These are phyloP conservation scores for Meandrusa payeni DNA, from an alignment of 2,888 invertebrate genomes.

Conservation along the genomic window DNA sequence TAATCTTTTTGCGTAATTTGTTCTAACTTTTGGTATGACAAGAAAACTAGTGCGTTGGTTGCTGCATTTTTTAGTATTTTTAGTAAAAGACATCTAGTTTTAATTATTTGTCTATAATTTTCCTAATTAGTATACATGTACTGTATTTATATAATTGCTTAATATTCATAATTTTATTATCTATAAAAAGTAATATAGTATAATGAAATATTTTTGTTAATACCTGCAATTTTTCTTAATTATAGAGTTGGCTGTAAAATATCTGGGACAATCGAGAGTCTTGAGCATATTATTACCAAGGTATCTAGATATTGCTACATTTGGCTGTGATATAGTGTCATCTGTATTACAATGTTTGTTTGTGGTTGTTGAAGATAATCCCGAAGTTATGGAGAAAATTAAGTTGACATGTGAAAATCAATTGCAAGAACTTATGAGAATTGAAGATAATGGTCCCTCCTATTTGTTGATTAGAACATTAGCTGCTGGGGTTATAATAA, in stretches of 20 bases:
- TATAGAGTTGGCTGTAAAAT: slow-evolving; percentile 81
- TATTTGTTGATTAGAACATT: slow-evolving; percentile 77
- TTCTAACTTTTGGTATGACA: too few relatives aligned
- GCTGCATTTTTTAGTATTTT: too few relatives aligned
- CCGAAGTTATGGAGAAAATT: slow-evolving; percentile 76
- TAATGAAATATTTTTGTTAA: too few relatives aligned
- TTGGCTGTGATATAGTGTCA: slow-evolving; percentile 78
- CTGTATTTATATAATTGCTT: too few relatives aligned
- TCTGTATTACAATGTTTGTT: slow-evolving; percentile 84
- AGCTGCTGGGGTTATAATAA: slow-evolving; percentile 80
- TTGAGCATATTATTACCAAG: slow-evolving; percentile 81
- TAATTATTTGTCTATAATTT: too few relatives aligned
- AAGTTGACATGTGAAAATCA: slow-evolving; percentile 68
- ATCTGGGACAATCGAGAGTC: slow-evolving; percentile 83
- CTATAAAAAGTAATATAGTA: too few relatives aligned
- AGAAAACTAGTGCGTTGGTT: too few relatives aligned
- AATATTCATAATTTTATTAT: too few relatives aligned
- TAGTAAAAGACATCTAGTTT: too few relatives aligned
- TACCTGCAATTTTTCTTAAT: slow-evolving; percentile 35
- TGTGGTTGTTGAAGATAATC: slow-evolving; percentile 87
- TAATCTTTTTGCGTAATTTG: too few relatives aligned
- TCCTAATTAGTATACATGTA: too few relatives aligned
- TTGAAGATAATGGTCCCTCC: slow-evolving; percentile 62
- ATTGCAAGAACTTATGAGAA: slow-evolving; percentile 56
- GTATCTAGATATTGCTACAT: slow-evolving; percentile 80